Evolutionary conservation across 1,140 invertebrate genomes (phyloP).

Genomic region (Pseudomyrmex flavicornis): DNA sequence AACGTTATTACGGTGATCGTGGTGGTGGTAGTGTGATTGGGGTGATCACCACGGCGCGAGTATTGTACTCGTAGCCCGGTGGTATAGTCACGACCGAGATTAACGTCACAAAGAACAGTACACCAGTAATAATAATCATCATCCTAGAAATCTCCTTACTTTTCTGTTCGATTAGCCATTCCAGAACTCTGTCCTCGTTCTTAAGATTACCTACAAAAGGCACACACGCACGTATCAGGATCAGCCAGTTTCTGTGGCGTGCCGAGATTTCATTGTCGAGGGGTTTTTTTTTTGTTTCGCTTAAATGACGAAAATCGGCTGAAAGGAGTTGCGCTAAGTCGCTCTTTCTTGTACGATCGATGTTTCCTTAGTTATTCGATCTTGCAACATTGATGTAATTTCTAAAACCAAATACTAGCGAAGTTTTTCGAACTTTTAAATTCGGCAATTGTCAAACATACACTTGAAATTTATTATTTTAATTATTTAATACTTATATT

Average conservation of each 20-base stretch:
- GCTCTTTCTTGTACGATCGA: constrained; percentile 28
- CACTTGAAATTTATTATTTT: too few species aligned
- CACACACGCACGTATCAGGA: constrained; percentile 78
- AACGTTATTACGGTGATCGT: constrained; percentile 74
- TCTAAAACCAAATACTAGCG: not conserved
- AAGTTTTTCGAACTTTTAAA: too few species aligned
- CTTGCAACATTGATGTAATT: not conserved
- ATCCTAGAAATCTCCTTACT: constrained; percentile 90
- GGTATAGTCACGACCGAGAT: constrained; percentile 85
- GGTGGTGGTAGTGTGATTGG: constrained; percentile 79
- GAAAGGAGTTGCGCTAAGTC: constrained; percentile 42
- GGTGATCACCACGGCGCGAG: constrained; percentile 81
- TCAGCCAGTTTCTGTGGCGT: constrained; percentile 58
- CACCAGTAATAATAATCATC: constrained; percentile 85
- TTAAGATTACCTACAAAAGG: constrained; percentile 95
- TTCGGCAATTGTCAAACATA: too few species aligned
- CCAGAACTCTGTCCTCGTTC: constrained; percentile 97
- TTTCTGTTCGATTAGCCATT: constrained; percentile 97
- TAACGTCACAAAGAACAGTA: constrained; percentile 86
- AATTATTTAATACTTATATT: too few species aligned
- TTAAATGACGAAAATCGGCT: constrained; percentile 50
- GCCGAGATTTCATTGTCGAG: constrained; percentile 58
- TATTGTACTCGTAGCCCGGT: constrained; percentile 82
- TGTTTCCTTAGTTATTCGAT: not conserved
- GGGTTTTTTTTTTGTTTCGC: constrained; percentile 52